Base-by-base conservation (phyloP, 2,113 vertebrate genomes). In the Astatoreochromis straeleni region DNA sequence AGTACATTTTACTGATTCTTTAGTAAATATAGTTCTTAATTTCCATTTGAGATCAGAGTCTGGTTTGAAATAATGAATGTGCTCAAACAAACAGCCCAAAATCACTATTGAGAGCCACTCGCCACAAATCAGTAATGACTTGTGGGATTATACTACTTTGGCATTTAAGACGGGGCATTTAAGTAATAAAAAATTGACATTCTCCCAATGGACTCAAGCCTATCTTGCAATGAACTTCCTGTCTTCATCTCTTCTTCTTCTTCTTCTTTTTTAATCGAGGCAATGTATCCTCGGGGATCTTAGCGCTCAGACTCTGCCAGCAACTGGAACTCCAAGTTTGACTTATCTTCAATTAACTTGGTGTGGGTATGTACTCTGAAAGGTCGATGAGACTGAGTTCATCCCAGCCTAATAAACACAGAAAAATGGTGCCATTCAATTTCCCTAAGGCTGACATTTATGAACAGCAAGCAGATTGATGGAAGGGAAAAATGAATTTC, bases 371-470 rank as follows among this genome's bases (percentile, higher is more conserved):
- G 73, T 55, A 73, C 53, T 80, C 83, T 38, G 58, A 93, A 94
- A 94, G 93, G 93, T 94, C 91, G 57, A 29, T 26, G 65, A 81
- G 78, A 82, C 54, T 1, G 54, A 88, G 92, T 88, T 92, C 90
- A 90, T 85, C 83, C 81, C 63, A 84, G 82, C 84, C 86, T 91
- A 88, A 95, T 95, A 93, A 94, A 94, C 88, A 91, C 84, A 88
- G 93, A 94, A 79, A 92, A 93, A 94, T 90, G 88, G 90, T 88
- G 88, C 83, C 85, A 88, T 92, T 94, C 91, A 90, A 86, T 93
- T 94, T 92, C 90, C 87, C 78, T 51, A 45, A 47, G 85, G 79
- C 68, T 91, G 93, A 93, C 93, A 93, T 92, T 95, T 93, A 95
- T 91, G 91, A 90, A 90, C 45, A 5, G 38, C 4, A 35, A 5